phyloP scores from a whole-genome alignment of 2,113 vertebrate species.

The Manacus vitellinus region DNA sequence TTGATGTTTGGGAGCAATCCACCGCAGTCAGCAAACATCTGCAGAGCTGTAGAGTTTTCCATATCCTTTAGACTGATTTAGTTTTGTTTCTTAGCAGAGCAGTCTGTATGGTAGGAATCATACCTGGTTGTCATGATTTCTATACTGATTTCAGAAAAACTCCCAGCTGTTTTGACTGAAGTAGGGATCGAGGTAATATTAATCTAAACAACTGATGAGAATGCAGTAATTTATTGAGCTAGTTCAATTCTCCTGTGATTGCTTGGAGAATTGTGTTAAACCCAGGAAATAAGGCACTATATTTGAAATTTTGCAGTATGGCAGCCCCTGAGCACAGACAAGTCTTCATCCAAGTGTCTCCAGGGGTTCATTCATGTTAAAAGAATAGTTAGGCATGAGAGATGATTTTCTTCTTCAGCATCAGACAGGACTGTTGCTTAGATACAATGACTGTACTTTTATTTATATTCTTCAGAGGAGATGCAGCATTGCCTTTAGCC shows the following conservation, averaged over 20 bases:
- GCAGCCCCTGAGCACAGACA: not conserved
- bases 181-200: not conserved
- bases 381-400: conserved; percentile 4
- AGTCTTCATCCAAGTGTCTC: not conserved
- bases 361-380: not conserved
- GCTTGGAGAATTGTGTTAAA: not conserved
- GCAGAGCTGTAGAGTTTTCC: not conserved
- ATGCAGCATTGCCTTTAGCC: not conserved
- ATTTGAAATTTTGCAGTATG: not conserved
- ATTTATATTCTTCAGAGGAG: not conserved
- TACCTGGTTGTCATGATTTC: not conserved
- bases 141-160: not conserved
- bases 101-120: not conserved
- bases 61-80: not conserved
- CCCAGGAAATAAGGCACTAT: not conserved
- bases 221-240: not conserved
- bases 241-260: not conserved
- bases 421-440: conserved; percentile 1
- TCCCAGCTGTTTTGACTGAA: not conserved
- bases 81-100: not conserved
- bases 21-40: not conserved
- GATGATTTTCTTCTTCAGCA: not conserved
- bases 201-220: not conserved
- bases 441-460: not conserved
- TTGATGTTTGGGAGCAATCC: not conserved